Base-by-base conservation (phyloP, 2,797 vertebrate species). In the Sus cebifrons region DNA sequence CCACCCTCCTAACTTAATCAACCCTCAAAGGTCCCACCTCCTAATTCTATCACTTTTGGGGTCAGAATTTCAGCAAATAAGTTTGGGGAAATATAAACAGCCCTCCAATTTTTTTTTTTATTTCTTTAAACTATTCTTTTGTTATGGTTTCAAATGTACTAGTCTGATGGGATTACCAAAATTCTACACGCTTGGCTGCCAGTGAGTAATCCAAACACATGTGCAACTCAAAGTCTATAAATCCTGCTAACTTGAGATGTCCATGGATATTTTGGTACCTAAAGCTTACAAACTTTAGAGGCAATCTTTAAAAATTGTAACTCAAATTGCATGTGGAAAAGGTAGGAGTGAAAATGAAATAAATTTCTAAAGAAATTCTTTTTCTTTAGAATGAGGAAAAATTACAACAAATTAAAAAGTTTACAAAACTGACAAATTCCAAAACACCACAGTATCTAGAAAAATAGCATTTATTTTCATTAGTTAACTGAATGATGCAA, bases 361-460 rank as follows among this genome's bases (percentile, higher is more conserved):
- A 65, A 93, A 44, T 65, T 65, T 56, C 32, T 73, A 81, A 84
- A 75, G 70, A 84, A 84, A 75, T 89, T 77, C 14, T 40, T 68
- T 64, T 71, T 79, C 6, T 54, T 62, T 56, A 29, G 15, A 91
- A 32, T 56, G 16, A 86, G 27, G n/a, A 64, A 64, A 86, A 86
- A 85, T 60, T 40, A 23, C 36, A 70, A 83, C 29, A 71, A 64
- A 71, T 56, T 32, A 44, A 27, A 86, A 77, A 16, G 7, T 95
- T 64, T 60, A 62, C 12, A 85, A 71, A 79, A 86, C 14, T 23
- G 56, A 78, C 44, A 64, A 56, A 56, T 64, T 86, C 21, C 40
- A 40, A n/a, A 79, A 73, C 4, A 73, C 4, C 27, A 65, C 27
- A 71, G 15, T 56, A 88, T 16, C 20, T n/a, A n/a, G 15, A 44